A percentile compares a stretch with the other conserved stretches of the same genome.
Conservation (phyloP, 2,113 vertebrate genomes). For the Procavia capensis region DNA sequence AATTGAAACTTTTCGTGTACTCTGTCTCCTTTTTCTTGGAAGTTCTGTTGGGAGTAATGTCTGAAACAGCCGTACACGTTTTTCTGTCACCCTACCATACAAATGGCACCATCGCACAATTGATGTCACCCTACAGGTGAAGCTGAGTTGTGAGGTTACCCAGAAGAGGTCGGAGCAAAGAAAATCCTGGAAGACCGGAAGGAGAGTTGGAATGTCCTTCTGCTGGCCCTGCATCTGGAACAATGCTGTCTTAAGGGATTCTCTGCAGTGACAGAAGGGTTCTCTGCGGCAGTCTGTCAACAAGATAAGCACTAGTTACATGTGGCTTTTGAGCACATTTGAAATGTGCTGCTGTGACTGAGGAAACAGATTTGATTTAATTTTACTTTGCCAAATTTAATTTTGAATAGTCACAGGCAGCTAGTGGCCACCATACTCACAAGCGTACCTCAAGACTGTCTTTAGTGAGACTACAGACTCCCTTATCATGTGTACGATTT, state of each 20-base stretch:
- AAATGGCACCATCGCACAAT: too few species aligned
- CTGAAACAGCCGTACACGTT: not conserved
- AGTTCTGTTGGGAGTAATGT: not conserved
- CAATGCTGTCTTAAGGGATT: too few species aligned
- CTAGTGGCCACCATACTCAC: not conserved
- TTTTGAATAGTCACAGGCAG: not conserved
- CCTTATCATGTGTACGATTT: not conserved
- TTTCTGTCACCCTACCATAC: too few species aligned
- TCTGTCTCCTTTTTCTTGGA: not conserved
- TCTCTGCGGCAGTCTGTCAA: too few species aligned
- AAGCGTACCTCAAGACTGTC: not conserved
- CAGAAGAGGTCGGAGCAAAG: not conserved
- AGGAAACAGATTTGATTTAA: too few species aligned
- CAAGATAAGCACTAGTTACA: too few species aligned
- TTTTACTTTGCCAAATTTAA: not conserved
- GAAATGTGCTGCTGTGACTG: too few species aligned
- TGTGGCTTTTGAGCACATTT: not conserved
- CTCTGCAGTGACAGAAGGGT: too few species aligned
- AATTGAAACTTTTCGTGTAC: too few species aligned
- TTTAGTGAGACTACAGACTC: not conserved
- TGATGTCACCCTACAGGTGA: not conserved
- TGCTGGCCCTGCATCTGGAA: too few species aligned
- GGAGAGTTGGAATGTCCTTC: too few species aligned
- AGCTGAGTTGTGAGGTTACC: not conserved
- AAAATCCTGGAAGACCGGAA: too few species aligned